phyloP scores from a whole-genome alignment of 2,888 invertebrate genomes.

The Sarcophaga subvicina region DNA sequence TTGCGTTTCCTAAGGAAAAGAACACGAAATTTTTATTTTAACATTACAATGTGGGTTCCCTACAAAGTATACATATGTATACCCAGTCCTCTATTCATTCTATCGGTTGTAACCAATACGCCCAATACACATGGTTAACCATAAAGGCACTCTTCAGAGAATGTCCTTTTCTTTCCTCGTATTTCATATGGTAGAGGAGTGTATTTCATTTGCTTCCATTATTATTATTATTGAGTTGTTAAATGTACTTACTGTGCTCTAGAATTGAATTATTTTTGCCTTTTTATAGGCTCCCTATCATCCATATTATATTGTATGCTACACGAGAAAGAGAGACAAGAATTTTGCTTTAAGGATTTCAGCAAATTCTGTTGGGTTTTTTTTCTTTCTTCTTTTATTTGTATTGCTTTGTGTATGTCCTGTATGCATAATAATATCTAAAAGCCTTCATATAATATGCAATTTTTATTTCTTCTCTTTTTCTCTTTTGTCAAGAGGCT shows the following conservation, averaged over 20 bases:
- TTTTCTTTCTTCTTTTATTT: neutral
- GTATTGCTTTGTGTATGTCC: constrained; percentile 15
- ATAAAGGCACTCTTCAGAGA: neutral
- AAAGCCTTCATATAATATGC: constrained; percentile 38
- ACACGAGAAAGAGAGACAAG: neutral
- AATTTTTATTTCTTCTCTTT: constrained; percentile 7
- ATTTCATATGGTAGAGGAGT: no score
- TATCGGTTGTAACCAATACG: neutral
- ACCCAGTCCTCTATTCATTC: neutral
- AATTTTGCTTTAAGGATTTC: constrained; percentile 47
- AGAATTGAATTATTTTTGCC: constrained; percentile 19
- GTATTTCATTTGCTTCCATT: neutral
- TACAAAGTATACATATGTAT: constrained; percentile 11
- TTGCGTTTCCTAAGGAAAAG: neutral
- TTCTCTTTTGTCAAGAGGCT: neutral
- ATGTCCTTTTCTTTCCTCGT: neutral
- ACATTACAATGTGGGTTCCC: constrained; percentile 10
- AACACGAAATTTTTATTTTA: constrained; percentile 22
- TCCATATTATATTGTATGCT: no score
- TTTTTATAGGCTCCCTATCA: neutral
- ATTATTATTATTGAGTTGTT: neutral
- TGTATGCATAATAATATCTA: constrained; percentile 33
- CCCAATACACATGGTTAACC: neutral
- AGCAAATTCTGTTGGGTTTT: constrained; percentile 1
- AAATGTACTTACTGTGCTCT: constrained; percentile 40